A percentile compares a stretch with the other conserved stretches of the same genome.
Conservation (phyloP, 2,888 invertebrate genomes). For the Pediacus dermestoides region DNA sequence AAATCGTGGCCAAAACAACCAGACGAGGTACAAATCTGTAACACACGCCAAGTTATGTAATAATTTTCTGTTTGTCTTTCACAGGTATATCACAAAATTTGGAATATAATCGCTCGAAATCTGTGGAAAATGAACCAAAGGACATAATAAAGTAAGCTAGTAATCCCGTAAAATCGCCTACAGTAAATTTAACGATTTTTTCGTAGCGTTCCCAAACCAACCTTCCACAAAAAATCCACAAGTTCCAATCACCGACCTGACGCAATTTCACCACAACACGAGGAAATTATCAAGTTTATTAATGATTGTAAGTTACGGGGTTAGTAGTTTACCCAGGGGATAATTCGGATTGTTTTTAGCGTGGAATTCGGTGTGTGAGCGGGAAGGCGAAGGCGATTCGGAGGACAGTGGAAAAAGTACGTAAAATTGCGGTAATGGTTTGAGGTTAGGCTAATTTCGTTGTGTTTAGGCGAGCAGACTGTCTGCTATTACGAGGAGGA, state of each 20-base stretch:
- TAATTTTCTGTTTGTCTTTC: slow-evolving; percentile 3
- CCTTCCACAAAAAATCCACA: slow-evolving; percentile 60
- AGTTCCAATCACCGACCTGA: slow-evolving; percentile 57
- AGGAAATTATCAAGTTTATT: slow-evolving; percentile 82
- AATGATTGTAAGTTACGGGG: slow-evolving; percentile 70
- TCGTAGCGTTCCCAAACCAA: slow-evolving; percentile 73
- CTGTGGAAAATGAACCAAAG: slow-evolving; percentile 63
- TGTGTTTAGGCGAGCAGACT: slow-evolving; percentile 40
- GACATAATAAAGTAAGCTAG: slow-evolving; percentile 61
- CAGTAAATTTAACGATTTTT: slow-evolving; percentile 14
- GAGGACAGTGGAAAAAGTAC: too few relatives aligned
- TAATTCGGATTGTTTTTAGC: slow-evolving; percentile 54
- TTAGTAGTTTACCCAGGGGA: too few relatives aligned
- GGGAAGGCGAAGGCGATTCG: slow-evolving; percentile 36
- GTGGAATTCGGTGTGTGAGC: slow-evolving; percentile 57
- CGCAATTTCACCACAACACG: slow-evolving; percentile 72
- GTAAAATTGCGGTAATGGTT: too few relatives aligned
- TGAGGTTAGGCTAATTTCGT: slow-evolving; percentile 44
- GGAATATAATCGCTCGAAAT: slow-evolving; percentile 68
- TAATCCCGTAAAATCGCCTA: slow-evolving; percentile 9
- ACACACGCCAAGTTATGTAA: too few relatives aligned
- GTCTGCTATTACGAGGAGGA: slow-evolving; percentile 69
- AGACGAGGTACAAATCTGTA: slow-evolving; percentile 4
- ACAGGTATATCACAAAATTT: slow-evolving; percentile 77
- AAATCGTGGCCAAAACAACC: slow-evolving; percentile 82